These are phyloP conservation scores for Myiopsitta monachus DNA, from an alignment of 2,113 vertebrate genomes.

Conservation along the genomic window DNA sequence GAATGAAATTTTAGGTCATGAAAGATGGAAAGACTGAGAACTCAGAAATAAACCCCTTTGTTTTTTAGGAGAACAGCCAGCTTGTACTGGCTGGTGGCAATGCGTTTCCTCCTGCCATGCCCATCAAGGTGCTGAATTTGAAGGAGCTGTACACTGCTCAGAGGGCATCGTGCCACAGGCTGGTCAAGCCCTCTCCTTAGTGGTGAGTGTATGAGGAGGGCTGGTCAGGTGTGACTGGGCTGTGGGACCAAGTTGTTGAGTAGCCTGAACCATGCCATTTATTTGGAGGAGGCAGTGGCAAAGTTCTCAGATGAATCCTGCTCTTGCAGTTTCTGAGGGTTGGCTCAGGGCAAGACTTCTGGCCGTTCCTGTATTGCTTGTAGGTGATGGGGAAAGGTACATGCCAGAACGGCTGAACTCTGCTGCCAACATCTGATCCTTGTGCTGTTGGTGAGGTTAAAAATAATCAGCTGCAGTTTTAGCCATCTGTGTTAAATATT, in stretches of 20 bases:
- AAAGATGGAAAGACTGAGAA: background rate
- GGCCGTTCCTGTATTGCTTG: accelerated
- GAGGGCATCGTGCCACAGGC: accelerated
- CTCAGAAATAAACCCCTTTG: background rate
- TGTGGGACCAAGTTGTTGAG: accelerated
- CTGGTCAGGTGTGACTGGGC: background rate
- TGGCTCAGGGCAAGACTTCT: background rate
- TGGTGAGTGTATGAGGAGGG: accelerated
- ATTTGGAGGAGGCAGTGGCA: background rate
- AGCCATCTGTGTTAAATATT: background rate
- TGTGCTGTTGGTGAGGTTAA: background rate
- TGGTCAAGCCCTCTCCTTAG: background rate
- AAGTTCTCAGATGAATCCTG: background rate
- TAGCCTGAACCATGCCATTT: background rate
- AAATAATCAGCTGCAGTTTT: background rate
- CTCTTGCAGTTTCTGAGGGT: background rate
- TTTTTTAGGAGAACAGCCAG: background rate
- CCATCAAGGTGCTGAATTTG: background rate
- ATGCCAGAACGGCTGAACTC: background rate
- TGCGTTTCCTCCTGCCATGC: accelerated
- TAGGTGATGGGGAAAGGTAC: background rate
- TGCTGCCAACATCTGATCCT: accelerated
- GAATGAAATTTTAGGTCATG: background rate
- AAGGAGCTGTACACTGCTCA: background rate
- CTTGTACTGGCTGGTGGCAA: background rate